Percentiles rank a stretch among this genome's conserved stretches.
These are phyloP conservation scores for Clarias fuscus DNA, from an alignment of 2,797 vertebrate species.

Conservation along the genomic window DNA sequence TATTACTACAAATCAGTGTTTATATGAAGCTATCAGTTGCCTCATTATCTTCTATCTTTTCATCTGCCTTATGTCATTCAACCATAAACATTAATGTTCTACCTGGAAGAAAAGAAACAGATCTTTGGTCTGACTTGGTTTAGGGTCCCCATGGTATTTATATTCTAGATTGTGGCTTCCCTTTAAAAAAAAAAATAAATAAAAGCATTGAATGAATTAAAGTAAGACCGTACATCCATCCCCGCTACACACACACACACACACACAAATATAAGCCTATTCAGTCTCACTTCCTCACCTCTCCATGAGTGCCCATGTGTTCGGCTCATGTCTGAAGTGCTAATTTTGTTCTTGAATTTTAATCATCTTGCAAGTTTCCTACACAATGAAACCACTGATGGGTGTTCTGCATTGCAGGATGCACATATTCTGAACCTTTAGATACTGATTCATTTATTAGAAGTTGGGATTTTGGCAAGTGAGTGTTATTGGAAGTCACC, in stretches of 20 bases:
- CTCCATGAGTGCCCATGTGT: neutral
- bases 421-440: neutral
- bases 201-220: constrained; percentile 44
- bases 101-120: neutral
- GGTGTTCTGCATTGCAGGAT: neutral
- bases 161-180: constrained; percentile 22
- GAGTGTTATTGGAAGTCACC: neutral
- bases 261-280: constrained; percentile 24
- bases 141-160: constrained; percentile 44
- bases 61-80: neutral
- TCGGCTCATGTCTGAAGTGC: neutral
- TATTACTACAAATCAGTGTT: neutral
- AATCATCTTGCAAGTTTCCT: neutral
- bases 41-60: neutral
- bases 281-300: neutral
- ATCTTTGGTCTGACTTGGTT: constrained; percentile 2
- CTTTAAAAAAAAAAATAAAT: constrained; percentile 23
- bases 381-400: constrained; percentile 3
- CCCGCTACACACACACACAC: neutral
- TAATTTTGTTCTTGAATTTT: constrained; percentile 19
- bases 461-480: neutral
- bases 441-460: neutral
- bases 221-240: constrained; percentile 26
- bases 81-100: neutral
- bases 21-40: neutral